Conservation (phyloP, 1,140 invertebrate species). For the Nasonia longicornis region DNA sequence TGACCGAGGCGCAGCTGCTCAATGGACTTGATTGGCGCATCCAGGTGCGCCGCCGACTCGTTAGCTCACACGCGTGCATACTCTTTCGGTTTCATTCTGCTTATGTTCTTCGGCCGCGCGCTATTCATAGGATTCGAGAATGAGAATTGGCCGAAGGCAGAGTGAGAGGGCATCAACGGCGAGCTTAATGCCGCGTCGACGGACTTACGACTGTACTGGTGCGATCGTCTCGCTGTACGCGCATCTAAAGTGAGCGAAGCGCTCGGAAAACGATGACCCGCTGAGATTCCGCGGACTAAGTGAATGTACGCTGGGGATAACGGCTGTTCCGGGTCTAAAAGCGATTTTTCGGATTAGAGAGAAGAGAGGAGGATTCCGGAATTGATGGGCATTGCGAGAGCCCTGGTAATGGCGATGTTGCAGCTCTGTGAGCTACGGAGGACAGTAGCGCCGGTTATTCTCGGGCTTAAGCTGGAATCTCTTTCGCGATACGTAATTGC, state of each 20-base stretch:
- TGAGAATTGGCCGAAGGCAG: no score
- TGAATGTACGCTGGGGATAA: background rate
- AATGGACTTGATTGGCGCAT: slow-evolving; percentile 61
- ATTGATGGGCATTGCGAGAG: background rate
- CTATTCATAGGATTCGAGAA: slow-evolving; percentile 30
- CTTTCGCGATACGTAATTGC: slow-evolving; percentile 2
- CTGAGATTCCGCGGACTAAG: background rate
- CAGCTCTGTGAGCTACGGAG: background rate
- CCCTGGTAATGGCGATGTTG: background rate
- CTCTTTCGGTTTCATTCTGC: no score
- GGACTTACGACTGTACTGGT: background rate
- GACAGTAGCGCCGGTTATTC: background rate
- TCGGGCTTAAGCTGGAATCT: background rate
- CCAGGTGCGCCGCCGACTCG: slow-evolving; percentile 52
- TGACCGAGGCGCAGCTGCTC: slow-evolving; percentile 64
- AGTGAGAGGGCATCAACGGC: background rate
- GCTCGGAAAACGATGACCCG: slow-evolving; percentile 15
- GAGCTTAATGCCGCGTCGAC: background rate
- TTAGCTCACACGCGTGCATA: background rate
- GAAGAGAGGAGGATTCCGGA: background rate
- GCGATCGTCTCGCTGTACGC: no score
- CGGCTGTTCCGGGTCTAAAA: slow-evolving; percentile 17
- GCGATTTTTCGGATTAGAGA: slow-evolving; percentile 14
- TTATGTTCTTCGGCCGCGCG: background rate
- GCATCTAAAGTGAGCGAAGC: background rate